Percentiles rank a stretch among this genome's conserved stretches.
These are phyloP conservation scores for Drosophila saltans DNA, from an alignment of 1,140 invertebrate species.

Conservation along the genomic window DNA sequence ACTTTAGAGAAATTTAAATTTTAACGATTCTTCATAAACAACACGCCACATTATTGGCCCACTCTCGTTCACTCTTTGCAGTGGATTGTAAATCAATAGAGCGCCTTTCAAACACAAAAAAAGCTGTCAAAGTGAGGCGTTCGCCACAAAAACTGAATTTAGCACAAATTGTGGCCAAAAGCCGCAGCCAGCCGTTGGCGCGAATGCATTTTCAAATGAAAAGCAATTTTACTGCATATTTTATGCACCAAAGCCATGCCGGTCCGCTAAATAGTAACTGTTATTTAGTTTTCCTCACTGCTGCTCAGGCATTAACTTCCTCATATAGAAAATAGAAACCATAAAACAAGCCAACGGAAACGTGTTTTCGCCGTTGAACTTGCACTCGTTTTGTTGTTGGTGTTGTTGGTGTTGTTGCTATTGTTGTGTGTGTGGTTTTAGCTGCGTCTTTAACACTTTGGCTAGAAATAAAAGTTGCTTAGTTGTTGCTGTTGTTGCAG, in stretches of 20 bases:
- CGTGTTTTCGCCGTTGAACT: constrained; percentile 74
- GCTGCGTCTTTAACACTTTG: constrained; percentile 63
- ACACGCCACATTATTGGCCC: not conserved
- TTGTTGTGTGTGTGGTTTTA: constrained; percentile 23
- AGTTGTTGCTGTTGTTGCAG: constrained; percentile 37
- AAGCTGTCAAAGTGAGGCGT: constrained; percentile 60
- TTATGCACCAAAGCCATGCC: constrained; percentile 41
- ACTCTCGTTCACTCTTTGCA: not conserved
- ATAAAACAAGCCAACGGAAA: constrained; percentile 48
- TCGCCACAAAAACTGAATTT: constrained; percentile 51
- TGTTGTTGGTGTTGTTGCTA: constrained; percentile 43
- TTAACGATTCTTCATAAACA: not conserved
- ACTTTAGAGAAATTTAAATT: not conserved
- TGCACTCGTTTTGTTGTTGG: constrained; percentile 64
- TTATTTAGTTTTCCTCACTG: constrained; percentile 70
- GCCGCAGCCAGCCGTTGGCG: constrained; percentile 40
- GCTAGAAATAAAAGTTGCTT: constrained; percentile 62
- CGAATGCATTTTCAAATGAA: constrained; percentile 47
- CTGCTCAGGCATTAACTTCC: constrained; percentile 73
- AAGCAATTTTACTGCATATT: constrained; percentile 70
- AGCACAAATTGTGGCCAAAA: constrained; percentile 45
- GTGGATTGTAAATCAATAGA: constrained; percentile 27
- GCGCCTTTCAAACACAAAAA: constrained; percentile 33
- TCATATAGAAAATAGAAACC: constrained; percentile 51
- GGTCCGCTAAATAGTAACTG: constrained; percentile 74